Conservation (phyloP, 2,113 vertebrate genomes). For the Glaucomys volans region DNA sequence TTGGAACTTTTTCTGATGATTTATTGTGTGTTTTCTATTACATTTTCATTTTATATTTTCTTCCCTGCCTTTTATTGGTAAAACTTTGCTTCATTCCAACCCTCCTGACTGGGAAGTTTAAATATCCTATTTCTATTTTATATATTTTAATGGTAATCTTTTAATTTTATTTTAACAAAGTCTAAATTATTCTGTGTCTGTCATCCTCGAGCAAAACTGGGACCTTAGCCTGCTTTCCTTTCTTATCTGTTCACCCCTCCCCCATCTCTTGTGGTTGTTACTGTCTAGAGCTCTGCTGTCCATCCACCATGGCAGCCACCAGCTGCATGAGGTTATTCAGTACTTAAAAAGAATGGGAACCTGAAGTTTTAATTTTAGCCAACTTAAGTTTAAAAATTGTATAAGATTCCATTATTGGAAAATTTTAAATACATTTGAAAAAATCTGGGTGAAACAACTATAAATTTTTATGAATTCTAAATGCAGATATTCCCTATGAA, state of each 20-base stretch:
- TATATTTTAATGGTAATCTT: not conserved
- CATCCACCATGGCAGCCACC: not conserved
- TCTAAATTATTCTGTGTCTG: not conserved
- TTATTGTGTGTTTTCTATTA: not conserved
- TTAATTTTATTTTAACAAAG: slow-evolving; percentile 32
- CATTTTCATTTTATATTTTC: not conserved
- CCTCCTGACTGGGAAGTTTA: not conserved
- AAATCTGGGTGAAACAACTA: not conserved
- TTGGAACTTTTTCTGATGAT: not conserved
- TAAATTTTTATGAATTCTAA: slow-evolving; percentile 18
- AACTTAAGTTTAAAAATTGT: slow-evolving; percentile 12
- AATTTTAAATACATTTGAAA: slow-evolving; percentile 16
- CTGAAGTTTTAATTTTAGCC: not conserved
- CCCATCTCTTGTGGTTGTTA: not conserved
- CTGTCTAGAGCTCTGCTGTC: not conserved
- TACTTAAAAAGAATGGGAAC: not conserved
- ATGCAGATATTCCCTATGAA: not conserved
- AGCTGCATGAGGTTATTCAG: not conserved
- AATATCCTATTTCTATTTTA: not conserved
- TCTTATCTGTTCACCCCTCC: not conserved
- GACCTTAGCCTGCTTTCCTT: not conserved
- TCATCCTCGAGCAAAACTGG: slow-evolving; percentile 1
- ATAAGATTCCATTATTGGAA: not conserved
- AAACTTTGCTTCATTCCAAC: not conserved
- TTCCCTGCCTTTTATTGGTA: not conserved